Conservation (phyloP, 1,140 invertebrate species). For the Drosophila ironensis region DNA sequence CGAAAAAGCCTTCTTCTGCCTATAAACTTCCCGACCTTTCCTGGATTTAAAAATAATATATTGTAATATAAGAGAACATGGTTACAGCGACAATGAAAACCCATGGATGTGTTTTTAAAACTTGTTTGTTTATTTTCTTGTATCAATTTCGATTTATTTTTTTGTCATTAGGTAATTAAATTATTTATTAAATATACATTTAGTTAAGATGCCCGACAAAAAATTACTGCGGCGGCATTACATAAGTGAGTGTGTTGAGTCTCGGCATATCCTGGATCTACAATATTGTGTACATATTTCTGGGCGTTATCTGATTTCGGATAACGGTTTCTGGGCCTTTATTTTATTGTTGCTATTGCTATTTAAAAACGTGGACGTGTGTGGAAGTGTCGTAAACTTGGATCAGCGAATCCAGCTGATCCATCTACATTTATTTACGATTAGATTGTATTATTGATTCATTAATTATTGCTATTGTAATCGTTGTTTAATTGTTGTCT, state of each 20-base stretch:
- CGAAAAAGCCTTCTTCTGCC: too few relatives aligned
- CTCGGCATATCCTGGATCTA: slow-evolving; percentile 2
- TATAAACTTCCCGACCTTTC: too few relatives aligned
- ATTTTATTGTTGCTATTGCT: background rate
- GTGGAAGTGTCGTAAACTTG: background rate
- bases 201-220: slow-evolving; percentile 63
- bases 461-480: slow-evolving; percentile 36
- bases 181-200: slow-evolving; percentile 75
- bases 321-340: too few relatives aligned
- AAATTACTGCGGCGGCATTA: slow-evolving; percentile 29
- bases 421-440: slow-evolving; percentile 27
- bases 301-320: background rate
- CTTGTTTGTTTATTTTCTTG: slow-evolving; percentile 45
- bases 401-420: too few relatives aligned
- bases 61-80: too few relatives aligned
- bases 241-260: slow-evolving; percentile 6
- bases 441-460: slow-evolving; percentile 15
- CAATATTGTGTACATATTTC: background rate
- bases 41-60: too few relatives aligned
- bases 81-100: background rate
- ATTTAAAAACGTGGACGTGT: slow-evolving; percentile 27
- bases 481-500: slow-evolving; percentile 32
- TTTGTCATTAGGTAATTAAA: slow-evolving; percentile 52
- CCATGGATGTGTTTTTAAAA: slow-evolving; percentile 26
- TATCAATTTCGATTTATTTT: slow-evolving; percentile 8